These are phyloP conservation scores for Abscondita cerata DNA, from an alignment of 2,888 invertebrate genomes.

Conservation along the genomic window DNA sequence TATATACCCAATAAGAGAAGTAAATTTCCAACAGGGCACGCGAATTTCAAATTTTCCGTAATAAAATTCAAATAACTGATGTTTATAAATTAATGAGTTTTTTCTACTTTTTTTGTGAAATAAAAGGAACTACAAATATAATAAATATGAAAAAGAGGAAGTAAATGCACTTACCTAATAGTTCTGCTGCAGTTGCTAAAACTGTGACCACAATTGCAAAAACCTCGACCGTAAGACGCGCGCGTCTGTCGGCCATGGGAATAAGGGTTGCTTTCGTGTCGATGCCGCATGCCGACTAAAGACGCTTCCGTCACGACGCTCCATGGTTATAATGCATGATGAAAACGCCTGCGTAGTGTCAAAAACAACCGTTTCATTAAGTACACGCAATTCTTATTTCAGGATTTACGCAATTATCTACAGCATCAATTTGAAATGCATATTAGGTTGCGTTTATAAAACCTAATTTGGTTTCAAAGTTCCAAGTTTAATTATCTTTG, in stretches of 20 bases:
- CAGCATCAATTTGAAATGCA: conserved; percentile 18
- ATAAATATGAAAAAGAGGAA: too few relatives aligned
- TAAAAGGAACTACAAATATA: too few relatives aligned
- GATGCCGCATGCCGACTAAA: conserved; percentile 37
- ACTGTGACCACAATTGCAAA: conserved; percentile 41
- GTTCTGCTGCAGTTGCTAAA: conserved; percentile 42
- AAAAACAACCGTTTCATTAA: conserved; percentile 33
- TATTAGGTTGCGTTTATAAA: conserved; percentile 12
- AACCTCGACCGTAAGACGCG: conserved; percentile 43
- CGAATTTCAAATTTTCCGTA: conserved; percentile 44
- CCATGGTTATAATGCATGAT: conserved; percentile 25
- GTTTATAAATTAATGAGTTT: conserved; percentile 25
- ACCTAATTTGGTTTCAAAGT: background rate
- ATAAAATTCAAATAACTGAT: conserved; percentile 37
- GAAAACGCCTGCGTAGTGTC: conserved; percentile 37
- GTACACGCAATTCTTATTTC: conserved; percentile 24
- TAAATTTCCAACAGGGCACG: conserved; percentile 35
- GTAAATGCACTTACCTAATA: conserved; percentile 27
- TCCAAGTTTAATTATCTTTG: too few relatives aligned
- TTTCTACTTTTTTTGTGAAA: conserved; percentile 22
- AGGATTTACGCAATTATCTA: conserved; percentile 24
- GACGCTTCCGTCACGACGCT: conserved; percentile 33
- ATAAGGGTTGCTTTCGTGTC: conserved; percentile 30
- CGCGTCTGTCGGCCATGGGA: conserved; percentile 46
- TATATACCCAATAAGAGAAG: conserved; percentile 28